phyloP scores from a whole-genome alignment of 2,797 vertebrate species.

The Margarornis squamiger region DNA sequence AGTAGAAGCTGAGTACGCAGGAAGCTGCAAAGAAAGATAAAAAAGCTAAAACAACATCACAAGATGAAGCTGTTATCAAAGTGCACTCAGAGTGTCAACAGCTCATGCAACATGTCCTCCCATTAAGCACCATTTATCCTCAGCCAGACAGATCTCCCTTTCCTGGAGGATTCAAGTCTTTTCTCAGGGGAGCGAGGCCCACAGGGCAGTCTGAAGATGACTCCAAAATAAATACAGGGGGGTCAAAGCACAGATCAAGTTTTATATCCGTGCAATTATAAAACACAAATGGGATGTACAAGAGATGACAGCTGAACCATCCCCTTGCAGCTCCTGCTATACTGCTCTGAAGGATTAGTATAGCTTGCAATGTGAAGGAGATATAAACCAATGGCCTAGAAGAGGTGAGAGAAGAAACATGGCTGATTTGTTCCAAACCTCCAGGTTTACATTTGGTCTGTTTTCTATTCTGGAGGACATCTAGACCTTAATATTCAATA shows the following conservation, averaged over 20 bases:
- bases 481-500: background rate
- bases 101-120: background rate
- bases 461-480: background rate
- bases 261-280: background rate
- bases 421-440: background rate
- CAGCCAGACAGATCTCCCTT: background rate
- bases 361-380: background rate
- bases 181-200: background rate
- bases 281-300: background rate
- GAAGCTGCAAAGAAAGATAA: background rate
- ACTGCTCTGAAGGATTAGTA: background rate
- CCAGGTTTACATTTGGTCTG: background rate
- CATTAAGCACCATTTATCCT: background rate
- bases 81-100: background rate
- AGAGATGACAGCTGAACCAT: background rate
- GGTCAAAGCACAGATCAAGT: background rate
- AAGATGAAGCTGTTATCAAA: background rate
- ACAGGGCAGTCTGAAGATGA: background rate
- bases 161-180: background rate
- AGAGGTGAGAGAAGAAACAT: background rate
- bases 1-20: background rate
- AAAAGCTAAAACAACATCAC: background rate
- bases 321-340: background rate
- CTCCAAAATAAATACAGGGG: background rate
- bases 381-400: background rate